Evolutionary conservation across 2,888 invertebrate species (phyloP), one percentile per base, ranked within the genome.

Genomic region (Eudasyphora cyanicolor): DNA sequence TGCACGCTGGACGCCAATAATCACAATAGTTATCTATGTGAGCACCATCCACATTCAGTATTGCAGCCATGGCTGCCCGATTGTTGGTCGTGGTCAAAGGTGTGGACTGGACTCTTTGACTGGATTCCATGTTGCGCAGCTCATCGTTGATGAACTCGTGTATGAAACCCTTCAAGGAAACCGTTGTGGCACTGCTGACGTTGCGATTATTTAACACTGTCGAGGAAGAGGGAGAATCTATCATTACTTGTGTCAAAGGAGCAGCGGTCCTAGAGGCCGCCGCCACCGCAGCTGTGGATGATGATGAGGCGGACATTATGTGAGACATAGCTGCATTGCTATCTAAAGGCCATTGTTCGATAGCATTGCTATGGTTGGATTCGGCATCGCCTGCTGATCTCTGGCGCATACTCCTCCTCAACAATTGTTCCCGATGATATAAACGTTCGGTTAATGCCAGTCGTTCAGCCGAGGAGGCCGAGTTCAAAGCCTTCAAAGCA

Each of bases 1-100:
- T 88, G 67, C 91, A 91, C 0, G 90, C 88, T 0, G 91, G 91
- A 38, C 92, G 89, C 91, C 91, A 92, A 80, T 90, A 92, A 79
- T 92, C 92, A 69, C 91, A 91, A 79, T 91, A 92, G 14, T 88
- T 89, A 0, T 90, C 90, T 67, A 89, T 88, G 24, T 89, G 90
- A 71, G 85, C 86, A 0, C 89, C 90, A 29, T 91, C 90, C 5
- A 92, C 90, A 79, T 90, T 91, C 7, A 91, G 87, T 84, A 92
- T 90, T 10, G 87, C 87, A 19, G 87, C 86, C 51, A 86, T 85
- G 0, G 87, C 86, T 7, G 85, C 57, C 27, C 74, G 79, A 29
- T 84, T 84, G 57, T 78, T 81, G 38, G 54, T 75, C 8, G 78
- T 64, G 10, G 75, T 64, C 67, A 82, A 54, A 4, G 82, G 73